These are phyloP conservation scores for Tenthredo distinguenda DNA, from an alignment of 2,888 invertebrate genomes.

Conservation along the genomic window DNA sequence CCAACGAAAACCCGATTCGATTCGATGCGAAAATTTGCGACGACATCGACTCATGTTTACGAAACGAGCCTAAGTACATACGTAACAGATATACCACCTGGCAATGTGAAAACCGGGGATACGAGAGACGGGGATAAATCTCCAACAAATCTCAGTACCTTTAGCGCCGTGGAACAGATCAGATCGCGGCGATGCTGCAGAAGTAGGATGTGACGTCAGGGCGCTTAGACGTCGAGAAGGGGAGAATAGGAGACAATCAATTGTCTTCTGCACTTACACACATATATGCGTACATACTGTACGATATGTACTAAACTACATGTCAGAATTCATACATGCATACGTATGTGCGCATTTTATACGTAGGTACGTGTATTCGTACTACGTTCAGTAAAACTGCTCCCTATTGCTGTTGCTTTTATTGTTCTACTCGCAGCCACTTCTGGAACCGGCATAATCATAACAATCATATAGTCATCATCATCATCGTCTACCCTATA, in stretches of 20 bases:
- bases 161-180: conserved; percentile 68
- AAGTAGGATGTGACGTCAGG: conserved; percentile 76
- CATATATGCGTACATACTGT: neutral
- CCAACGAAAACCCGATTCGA: too few species aligned
- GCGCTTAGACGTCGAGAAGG: conserved; percentile 61
- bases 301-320: neutral
- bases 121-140: neutral
- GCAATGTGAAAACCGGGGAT: neutral
- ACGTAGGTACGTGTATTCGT: neutral
- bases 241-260: conserved; percentile 68
- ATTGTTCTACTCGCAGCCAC: conserved; percentile 45
- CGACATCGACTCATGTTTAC: too few species aligned
- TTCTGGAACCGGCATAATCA: conserved; percentile 22
- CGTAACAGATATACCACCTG: too few species aligned
- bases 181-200: conserved; percentile 66
- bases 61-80: too few species aligned
- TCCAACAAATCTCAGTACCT: conserved; percentile 62
- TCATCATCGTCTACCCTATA: conserved; percentile 1
- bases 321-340: neutral
- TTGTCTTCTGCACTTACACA: conserved; percentile 70
- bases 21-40: too few species aligned
- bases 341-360: neutral
- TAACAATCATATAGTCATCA: neutral
- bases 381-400: neutral
- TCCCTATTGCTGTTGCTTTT: neutral